Conservation (phyloP, 1,140 invertebrate genomes). For the Scaptomyza montana region DNA sequence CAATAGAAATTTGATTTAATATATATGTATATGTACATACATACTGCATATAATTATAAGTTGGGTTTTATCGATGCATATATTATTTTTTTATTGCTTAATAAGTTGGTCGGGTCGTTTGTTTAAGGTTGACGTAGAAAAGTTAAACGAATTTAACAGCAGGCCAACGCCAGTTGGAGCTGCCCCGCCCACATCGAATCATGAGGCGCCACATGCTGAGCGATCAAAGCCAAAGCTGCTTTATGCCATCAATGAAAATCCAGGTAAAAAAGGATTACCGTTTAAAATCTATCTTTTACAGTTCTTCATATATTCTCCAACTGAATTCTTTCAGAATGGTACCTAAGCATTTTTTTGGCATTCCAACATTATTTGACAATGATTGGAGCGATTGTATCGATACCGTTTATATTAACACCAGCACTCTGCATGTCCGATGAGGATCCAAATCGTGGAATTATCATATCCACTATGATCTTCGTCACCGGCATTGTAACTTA, state of each 20-base stretch:
- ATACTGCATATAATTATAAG: slow-evolving; percentile 17
- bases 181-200: background rate
- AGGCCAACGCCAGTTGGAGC: slow-evolving; percentile 21
- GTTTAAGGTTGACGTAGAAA: slow-evolving; percentile 36
- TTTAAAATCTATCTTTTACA: background rate
- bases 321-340: slow-evolving; percentile 85
- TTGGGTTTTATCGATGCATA: slow-evolving; percentile 15
- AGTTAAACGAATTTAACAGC: slow-evolving; percentile 23
- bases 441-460: slow-evolving; percentile 90
- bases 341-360: slow-evolving; percentile 92
- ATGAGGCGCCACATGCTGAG: slow-evolving; percentile 28
- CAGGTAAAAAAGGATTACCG: slow-evolving; percentile 70
- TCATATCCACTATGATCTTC: slow-evolving; percentile 95
- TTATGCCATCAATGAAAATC: slow-evolving; percentile 92
- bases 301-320: background rate
- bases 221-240: slow-evolving; percentile 66
- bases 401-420: slow-evolving; percentile 92
- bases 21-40: background rate
- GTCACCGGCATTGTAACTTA: slow-evolving; percentile 93
- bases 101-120: slow-evolving; percentile 14
- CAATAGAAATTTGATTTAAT: slow-evolving; percentile 55
- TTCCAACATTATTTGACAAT: slow-evolving; percentile 94
- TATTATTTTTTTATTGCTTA: slow-evolving; percentile 14
- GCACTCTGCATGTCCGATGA: slow-evolving; percentile 92
- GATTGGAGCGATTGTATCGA: slow-evolving; percentile 93